Evolutionary conservation across 1,140 invertebrate genomes (phyloP).

Genomic region (Brachionus angularis): DNA sequence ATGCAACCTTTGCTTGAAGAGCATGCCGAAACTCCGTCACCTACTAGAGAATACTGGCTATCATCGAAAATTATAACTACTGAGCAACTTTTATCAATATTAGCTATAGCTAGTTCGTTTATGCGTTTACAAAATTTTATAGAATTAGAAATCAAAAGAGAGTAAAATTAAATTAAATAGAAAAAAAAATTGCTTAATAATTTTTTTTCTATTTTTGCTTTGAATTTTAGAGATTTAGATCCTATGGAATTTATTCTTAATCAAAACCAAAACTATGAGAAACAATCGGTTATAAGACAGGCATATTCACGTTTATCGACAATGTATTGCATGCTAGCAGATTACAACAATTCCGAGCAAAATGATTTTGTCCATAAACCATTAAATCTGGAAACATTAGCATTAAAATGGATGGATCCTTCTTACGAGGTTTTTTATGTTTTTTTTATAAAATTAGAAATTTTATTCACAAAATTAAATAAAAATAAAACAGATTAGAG

Average conservation of each 20-base stretch:
- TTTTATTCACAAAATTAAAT: background rate
- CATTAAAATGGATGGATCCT: slow-evolving; percentile 93
- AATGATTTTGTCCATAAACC: slow-evolving; percentile 67
- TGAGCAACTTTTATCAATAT: slow-evolving; percentile 47
- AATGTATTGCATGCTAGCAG: slow-evolving; percentile 89
- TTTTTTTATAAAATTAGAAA: background rate
- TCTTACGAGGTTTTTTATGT: slow-evolving; percentile 76
- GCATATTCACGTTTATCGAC: slow-evolving; percentile 93
- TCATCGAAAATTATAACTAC: slow-evolving; percentile 43
- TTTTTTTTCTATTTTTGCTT: slow-evolving; percentile 7
- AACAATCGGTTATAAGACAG: slow-evolving; percentile 82
- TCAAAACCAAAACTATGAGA: slow-evolving; percentile 53
- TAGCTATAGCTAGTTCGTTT: slow-evolving; percentile 45
- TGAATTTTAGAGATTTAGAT: slow-evolving; percentile 45
- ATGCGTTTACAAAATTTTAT: slow-evolving; percentile 46
- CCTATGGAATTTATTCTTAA: slow-evolving; percentile 1
- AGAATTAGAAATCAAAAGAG: background rate
- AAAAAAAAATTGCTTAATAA: background rate
- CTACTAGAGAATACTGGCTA: slow-evolving; percentile 13
- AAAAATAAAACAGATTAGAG: slow-evolving; percentile 65
- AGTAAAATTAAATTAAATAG: background rate
- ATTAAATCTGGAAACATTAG: slow-evolving; percentile 92
- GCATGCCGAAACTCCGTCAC: background rate
- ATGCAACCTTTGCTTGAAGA: background rate
- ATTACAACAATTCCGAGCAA: slow-evolving; percentile 68